Conservation (phyloP, 2,888 invertebrate genomes). For the Hololepta plana region DNA sequence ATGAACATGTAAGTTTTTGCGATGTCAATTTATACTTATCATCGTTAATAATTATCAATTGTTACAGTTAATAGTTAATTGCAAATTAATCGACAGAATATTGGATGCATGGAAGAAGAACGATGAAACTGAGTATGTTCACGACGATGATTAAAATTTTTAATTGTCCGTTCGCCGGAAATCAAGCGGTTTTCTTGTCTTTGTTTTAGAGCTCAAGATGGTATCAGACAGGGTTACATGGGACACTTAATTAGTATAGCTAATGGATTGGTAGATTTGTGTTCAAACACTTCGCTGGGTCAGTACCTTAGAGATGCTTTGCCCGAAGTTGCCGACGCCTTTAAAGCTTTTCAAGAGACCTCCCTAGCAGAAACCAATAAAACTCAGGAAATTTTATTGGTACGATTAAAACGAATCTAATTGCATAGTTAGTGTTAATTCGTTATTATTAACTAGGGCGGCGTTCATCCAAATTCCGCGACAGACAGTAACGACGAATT, state of each 20-base stretch:
- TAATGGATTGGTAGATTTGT: conserved; percentile 33
- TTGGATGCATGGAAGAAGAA: conserved; percentile 70
- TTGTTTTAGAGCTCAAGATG: conserved; percentile 28
- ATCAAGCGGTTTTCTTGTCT: conserved; percentile 7
- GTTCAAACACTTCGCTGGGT: conserved; percentile 35
- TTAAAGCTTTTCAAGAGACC: conserved; percentile 22
- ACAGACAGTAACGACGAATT: conserved; percentile 34
- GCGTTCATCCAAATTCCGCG: conserved; percentile 26
- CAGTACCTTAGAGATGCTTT: conserved; percentile 33
- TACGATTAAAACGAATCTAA: conserved; percentile 11
- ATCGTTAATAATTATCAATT: conserved; percentile 11
- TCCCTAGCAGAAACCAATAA: conserved; percentile 21
- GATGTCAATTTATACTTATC: conserved; percentile 7
- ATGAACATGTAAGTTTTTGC: conserved; percentile 31
- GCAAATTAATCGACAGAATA: conserved; percentile 60
- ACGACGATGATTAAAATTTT: conserved; percentile 6
- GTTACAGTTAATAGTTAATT: conserved; percentile 38
- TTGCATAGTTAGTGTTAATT: conserved; percentile 2
- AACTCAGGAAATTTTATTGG: conserved; percentile 22
- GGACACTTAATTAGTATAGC: conserved; percentile 45
- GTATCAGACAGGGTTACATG: conserved; percentile 43
- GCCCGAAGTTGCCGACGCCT: conserved; percentile 27
- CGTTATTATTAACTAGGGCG: conserved; percentile 19
- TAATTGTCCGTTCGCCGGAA: background rate
- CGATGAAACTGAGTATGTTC: conserved; percentile 46